Evolutionary conservation across 1,140 invertebrate genomes (phyloP), one percentile per base, ranked within the genome.

Genomic region (Drosophila ohnishii): DNA sequence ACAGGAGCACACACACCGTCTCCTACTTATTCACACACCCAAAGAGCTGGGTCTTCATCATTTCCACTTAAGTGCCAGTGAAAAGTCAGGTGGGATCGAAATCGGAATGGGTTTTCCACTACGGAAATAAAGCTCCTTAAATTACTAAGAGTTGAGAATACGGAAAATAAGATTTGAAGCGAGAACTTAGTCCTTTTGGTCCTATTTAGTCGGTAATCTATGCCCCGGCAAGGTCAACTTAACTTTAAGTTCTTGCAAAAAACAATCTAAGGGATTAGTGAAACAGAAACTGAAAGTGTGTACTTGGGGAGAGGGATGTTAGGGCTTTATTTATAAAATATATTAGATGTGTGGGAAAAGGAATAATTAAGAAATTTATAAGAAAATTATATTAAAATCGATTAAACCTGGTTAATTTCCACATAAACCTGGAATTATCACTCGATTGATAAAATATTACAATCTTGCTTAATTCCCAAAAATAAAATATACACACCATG

Each of bases 61-160:
- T 75, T 76, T 76, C 57, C 75, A 77, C 66, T 70, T 77, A 70
- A 77, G 73, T 76, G 72, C 57, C 61, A 77, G 51, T 51, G 66
- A 42, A 42, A 53, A 65, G 63, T 62, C 62, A 65, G 57, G 32
- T 45, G 32, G 39, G 57, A 30, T 71, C 51, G 51, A 58, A 70
- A 34, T 47, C 40, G 44, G 19, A 44, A 28, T 10, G 51, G 50
- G 37, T 13, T 35, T 30, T 37, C 13, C 34, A 25, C 51, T 44
- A 28, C 50, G 34, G 47, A 40, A 42, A 48, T 63, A 56, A 51
- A 45, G 61, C 40, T 75, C 22, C 50, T 39, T 47, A 55, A 59
- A 69, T 39, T 62, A 61, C 32, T 13, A 10, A 9, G 48, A 48
- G 57, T 65, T 78, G 48, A 34, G 30, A 2, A 64, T 39, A 35